Evolutionary conservation across 2,888 invertebrate genomes (phyloP).

Genomic region (Thereva nobilitata): DNA sequence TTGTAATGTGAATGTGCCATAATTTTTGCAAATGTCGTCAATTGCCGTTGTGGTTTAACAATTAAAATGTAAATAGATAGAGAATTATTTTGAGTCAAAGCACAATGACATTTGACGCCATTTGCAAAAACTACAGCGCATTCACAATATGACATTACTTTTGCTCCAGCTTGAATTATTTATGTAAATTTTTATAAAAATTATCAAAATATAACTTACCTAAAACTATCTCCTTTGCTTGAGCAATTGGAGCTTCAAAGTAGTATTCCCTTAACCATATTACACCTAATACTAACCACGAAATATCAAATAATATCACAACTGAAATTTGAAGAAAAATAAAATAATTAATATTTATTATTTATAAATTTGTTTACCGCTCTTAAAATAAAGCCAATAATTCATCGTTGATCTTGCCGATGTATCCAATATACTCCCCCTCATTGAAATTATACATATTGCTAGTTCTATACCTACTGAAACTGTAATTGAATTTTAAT

Average conservation of each 20-base stretch:
- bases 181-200: neutral
- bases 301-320: constrained; percentile 72
- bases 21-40: too few relatives aligned
- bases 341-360: constrained; percentile 1
- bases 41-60: too few relatives aligned
- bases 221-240: constrained; percentile 73
- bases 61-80: too few relatives aligned
- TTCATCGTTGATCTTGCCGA: constrained; percentile 74
- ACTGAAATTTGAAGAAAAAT: constrained; percentile 61
- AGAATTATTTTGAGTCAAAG: too few relatives aligned
- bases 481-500: constrained; percentile 49
- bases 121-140: too few relatives aligned
- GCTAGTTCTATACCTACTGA: constrained; percentile 70
- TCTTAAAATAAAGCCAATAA: constrained; percentile 76
- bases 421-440: constrained; percentile 80
- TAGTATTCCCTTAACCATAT: constrained; percentile 74
- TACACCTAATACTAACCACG: constrained; percentile 74
- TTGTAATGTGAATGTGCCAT: too few relatives aligned
- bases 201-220: constrained; percentile 66
- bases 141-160: too few relatives aligned
- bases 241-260: constrained; percentile 67
- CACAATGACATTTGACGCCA: too few relatives aligned
- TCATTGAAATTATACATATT: constrained; percentile 74
- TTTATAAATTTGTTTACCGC: constrained; percentile 64
- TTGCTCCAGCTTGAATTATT: neutral